These are phyloP conservation scores for Barnardius zonarius DNA, from an alignment of 2,113 vertebrate genomes.

Conservation along the genomic window DNA sequence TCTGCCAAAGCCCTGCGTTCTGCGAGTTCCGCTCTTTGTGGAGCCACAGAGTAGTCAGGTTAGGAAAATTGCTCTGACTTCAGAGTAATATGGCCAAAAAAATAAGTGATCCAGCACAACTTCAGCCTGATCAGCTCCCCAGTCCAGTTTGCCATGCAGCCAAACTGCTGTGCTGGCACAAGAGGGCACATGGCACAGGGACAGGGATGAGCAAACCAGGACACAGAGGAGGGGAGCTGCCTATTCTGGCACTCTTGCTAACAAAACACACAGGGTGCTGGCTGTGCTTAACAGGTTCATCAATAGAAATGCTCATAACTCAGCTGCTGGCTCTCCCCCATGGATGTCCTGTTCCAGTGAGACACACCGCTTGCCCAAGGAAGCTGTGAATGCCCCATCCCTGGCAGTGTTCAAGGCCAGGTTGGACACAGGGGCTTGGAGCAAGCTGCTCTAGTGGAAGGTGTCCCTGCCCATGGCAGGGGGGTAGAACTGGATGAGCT, in stretches of 20 bases:
- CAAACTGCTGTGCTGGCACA: not conserved
- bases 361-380: not conserved
- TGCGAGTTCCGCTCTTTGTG: not conserved
- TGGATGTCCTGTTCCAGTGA: not conserved
- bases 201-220: not conserved
- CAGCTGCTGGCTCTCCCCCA: not conserved
- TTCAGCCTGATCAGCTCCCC: not conserved
- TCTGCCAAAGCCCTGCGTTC: not conserved
- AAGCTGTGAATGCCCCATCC: not conserved
- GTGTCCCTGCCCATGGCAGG: not conserved
- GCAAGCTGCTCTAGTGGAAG: not conserved
- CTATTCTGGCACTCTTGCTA: not conserved
- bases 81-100: not conserved
- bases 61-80: not conserved
- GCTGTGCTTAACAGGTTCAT: not conserved
- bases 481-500: not conserved
- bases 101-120: not conserved
- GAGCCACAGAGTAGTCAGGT: not conserved
- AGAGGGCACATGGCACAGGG: not conserved
- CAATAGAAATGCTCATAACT: not conserved
- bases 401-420: not conserved
- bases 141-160: not conserved
- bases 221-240: not conserved
- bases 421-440: not conserved
- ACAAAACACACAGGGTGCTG: not conserved